Conservation (phyloP, 1,140 invertebrate species). For the Pomacea maculata region DNA sequence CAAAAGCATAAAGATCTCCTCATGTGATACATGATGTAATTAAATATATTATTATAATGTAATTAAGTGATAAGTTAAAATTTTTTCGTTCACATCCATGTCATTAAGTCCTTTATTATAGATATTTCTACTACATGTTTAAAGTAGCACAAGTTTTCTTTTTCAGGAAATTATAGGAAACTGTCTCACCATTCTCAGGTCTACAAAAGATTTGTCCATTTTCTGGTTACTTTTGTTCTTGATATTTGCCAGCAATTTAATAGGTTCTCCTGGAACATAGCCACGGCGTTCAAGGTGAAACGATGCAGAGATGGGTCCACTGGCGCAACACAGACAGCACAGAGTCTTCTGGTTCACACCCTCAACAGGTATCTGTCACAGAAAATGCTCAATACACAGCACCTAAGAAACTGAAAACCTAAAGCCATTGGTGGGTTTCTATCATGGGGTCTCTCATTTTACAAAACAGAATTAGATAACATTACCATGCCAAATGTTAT, state of each 20-base stretch:
- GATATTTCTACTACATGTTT: too few species aligned
- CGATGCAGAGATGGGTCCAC: slow-evolving; percentile 42
- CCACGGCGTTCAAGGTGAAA: slow-evolving; percentile 42
- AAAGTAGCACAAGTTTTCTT: too few species aligned
- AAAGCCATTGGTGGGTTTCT: not conserved
- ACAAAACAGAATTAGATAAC: not conserved
- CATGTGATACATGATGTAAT: too few species aligned
- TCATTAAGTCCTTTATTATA: too few species aligned
- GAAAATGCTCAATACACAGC: not conserved
- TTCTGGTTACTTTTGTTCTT: slow-evolving; percentile 33
- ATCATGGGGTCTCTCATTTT: not conserved
- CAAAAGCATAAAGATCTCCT: too few species aligned
- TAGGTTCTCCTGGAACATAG: slow-evolving; percentile 51
- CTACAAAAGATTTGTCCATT: slow-evolving; percentile 32
- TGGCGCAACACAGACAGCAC: slow-evolving; percentile 33
- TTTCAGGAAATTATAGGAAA: too few species aligned
- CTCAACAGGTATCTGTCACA: slow-evolving; percentile 21
- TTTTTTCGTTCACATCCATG: too few species aligned
- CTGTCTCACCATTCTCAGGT: slow-evolving; percentile 32
- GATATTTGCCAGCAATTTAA: slow-evolving; percentile 42
- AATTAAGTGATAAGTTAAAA: too few species aligned
- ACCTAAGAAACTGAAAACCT: not conserved
- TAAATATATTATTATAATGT: too few species aligned
- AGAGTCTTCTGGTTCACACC: slow-evolving; percentile 40
- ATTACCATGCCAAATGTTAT: not conserved